These are phyloP conservation scores for Timema cristinae DNA, from an alignment of 2,888 invertebrate species.

Conservation along the genomic window DNA sequence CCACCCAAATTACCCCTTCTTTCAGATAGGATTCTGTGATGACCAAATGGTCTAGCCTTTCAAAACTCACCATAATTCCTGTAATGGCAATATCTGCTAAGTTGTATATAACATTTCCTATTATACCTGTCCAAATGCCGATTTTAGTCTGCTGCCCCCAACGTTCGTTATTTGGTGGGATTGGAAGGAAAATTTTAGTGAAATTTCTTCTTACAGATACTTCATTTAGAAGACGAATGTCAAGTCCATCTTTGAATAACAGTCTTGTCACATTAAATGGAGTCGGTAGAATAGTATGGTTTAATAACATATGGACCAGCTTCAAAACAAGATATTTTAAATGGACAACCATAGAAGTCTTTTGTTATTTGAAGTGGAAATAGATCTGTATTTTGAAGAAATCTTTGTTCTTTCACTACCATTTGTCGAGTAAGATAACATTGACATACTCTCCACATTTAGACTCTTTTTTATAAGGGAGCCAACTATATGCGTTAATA, in stretches of 20 bases:
- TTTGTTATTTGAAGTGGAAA: neutral
- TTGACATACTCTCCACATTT: too few species aligned
- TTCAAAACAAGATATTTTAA: neutral
- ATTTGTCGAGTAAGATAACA: neutral
- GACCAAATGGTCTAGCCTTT: neutral
- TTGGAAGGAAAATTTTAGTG: neutral
- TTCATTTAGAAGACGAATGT: neutral
- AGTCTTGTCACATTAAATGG: neutral
- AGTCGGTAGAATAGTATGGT: neutral
- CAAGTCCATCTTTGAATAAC: neutral
- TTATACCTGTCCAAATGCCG: neutral
- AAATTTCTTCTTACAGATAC: conserved; percentile 5
- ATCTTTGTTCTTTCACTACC: neutral
- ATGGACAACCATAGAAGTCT: neutral
- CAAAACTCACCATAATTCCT: conserved; percentile 1
- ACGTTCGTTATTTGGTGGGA: neutral
- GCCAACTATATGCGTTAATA: neutral
- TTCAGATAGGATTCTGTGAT: neutral
- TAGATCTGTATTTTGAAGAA: neutral
- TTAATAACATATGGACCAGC: neutral
- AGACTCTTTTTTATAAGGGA: neutral
- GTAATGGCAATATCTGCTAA: neutral
- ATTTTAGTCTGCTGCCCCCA: neutral
- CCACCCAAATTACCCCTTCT: neutral
- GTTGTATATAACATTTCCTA: neutral